Evolutionary conservation across 2,797 vertebrate species (phyloP).

Genomic region (Hemitrygon akajei): DNA sequence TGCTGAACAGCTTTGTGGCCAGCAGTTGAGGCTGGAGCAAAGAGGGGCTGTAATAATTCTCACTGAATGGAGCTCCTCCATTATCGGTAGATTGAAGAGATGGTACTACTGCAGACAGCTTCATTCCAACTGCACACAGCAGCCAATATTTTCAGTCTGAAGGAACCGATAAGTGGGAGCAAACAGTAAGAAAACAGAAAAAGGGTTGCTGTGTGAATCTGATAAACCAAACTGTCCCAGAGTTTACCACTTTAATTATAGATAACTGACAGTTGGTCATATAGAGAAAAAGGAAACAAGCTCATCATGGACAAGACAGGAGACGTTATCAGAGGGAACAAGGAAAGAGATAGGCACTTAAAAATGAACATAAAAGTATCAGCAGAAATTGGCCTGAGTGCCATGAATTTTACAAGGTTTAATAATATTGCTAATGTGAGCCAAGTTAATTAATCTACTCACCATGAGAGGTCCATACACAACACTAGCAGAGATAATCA

Average conservation of each 20-base stretch:
- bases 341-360: background rate
- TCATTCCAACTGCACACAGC: background rate
- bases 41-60: background rate
- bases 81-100: background rate
- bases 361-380: background rate
- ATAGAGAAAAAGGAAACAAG: constrained; percentile 8
- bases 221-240: constrained; percentile 13
- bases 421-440: background rate
- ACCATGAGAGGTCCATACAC: background rate
- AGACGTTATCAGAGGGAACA: background rate
- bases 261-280: background rate
- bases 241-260: constrained; percentile 4
- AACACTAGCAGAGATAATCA: background rate
- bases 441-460: background rate
- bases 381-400: background rate
- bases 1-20: background rate
- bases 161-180: background rate
- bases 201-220: background rate
- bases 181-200: background rate
- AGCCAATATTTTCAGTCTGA: background rate
- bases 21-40: no score
- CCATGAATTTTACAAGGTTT: background rate
- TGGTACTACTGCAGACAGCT: background rate
- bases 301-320: constrained; percentile 3
- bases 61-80: background rate